Conservation (phyloP, 35 echinoderm and acorn worm species). For the Ophiothrix spiculata region DNA sequence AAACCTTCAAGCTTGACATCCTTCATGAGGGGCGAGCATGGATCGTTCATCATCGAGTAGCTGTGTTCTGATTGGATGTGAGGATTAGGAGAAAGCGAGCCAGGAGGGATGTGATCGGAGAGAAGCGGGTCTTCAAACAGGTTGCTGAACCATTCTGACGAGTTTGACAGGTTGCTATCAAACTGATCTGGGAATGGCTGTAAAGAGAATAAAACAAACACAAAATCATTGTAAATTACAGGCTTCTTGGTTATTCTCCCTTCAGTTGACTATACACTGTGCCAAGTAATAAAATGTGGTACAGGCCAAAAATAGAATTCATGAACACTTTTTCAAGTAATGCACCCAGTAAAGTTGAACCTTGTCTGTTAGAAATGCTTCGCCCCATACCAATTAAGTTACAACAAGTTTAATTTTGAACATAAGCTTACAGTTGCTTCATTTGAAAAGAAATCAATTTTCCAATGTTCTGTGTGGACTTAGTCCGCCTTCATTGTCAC, state of each 20-base stretch:
- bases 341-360: no score
- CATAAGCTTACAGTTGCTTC: no score
- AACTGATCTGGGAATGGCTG: conserved; percentile 58
- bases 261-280: no score
- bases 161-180: not conserved
- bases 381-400: no score
- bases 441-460: no score
- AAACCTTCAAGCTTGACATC: conserved; percentile 51
- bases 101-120: conserved; percentile 35
- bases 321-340: no score
- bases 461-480: conserved; percentile 74
- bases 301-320: no score
- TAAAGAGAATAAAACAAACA: not conserved
- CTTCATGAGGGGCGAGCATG: conserved; percentile 51
- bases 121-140: conserved; percentile 61
- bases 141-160: conserved; percentile 32
- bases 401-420: no score
- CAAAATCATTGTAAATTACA: not conserved
- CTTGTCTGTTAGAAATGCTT: no score
- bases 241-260: no score
- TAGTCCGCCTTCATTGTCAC: conserved; percentile 85
- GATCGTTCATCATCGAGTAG: conserved; percentile 51
- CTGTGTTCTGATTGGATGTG: conserved; percentile 56
- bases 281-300: no score
- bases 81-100: conserved; percentile 17